Evolutionary conservation across 2,888 invertebrate genomes (phyloP).

Genomic region (Pachliopta kotzebuea): DNA sequence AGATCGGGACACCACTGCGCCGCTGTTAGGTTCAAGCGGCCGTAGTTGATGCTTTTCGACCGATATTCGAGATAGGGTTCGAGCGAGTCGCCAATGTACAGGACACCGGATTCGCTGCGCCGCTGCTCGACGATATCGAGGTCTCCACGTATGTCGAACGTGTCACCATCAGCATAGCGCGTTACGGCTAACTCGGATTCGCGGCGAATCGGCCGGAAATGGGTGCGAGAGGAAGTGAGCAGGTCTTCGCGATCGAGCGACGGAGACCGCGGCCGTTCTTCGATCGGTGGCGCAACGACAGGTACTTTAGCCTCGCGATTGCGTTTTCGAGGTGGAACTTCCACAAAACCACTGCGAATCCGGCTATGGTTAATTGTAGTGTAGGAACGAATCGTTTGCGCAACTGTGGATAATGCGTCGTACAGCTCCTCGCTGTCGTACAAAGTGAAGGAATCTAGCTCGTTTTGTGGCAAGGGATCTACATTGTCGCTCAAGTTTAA

Average conservation of each 20-base stretch:
- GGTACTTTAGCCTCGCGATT: constrained; percentile 30
- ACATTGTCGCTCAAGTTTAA: constrained; percentile 47
- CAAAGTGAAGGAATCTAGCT: constrained; percentile 55
- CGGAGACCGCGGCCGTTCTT: constrained; percentile 79
- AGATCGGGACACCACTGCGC: constrained; percentile 60
- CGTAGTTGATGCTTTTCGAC: constrained; percentile 62
- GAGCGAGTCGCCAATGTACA: constrained; percentile 76
- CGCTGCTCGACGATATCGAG: constrained; percentile 83
- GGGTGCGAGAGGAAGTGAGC: constrained; percentile 88
- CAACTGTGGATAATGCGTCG: constrained; percentile 62
- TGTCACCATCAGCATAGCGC: constrained; percentile 85
- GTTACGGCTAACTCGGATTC: constrained; percentile 57
- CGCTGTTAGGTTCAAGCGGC: constrained; percentile 56
- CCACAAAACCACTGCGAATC: constrained; percentile 82
- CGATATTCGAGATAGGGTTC: constrained; percentile 80
- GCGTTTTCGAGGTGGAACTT: constrained; percentile 72
- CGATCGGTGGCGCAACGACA: constrained; percentile 32
- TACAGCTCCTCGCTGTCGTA: constrained; percentile 64
- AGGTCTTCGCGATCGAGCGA: constrained; percentile 83
- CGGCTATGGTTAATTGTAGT: constrained; percentile 82
- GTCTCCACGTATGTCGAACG: constrained; percentile 83
- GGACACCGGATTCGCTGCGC: constrained; percentile 83
- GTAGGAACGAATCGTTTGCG: constrained; percentile 72
- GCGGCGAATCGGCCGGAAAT: constrained; percentile 90
- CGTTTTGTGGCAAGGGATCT: constrained; percentile 40